Evolutionary conservation across 2,113 vertebrate species (phyloP).

Genomic region (Cyprinodon brontotheroides): DNA sequence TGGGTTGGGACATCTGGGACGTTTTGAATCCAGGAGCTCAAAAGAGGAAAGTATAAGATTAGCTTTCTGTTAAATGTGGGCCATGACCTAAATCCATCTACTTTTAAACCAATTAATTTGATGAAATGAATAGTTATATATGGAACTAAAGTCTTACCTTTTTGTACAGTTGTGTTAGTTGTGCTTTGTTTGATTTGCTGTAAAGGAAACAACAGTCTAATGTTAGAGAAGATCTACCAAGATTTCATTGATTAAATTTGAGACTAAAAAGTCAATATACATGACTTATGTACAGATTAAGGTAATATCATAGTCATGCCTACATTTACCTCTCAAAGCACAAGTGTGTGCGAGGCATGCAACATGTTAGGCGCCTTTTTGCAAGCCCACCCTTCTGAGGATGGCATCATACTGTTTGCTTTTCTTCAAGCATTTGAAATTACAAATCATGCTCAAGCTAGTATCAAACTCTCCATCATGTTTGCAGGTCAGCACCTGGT

Average conservation of each 20-base stretch:
- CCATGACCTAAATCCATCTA: slow-evolving; percentile 49
- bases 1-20: slow-evolving; percentile 53
- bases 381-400: slow-evolving; percentile 13
- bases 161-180: neutral
- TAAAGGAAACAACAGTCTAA: slow-evolving; percentile 20
- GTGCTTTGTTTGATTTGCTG: slow-evolving; percentile 21
- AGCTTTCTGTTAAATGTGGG: slow-evolving; percentile 57
- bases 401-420: slow-evolving; percentile 14
- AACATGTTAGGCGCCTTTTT: slow-evolving; percentile 12
- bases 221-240: neutral
- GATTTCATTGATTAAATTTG: neutral
- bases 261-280: neutral
- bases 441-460: slow-evolving; percentile 38
- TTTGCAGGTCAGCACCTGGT: slow-evolving; percentile 46
- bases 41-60: slow-evolving; percentile 74
- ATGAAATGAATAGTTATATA: slow-evolving; percentile 13
- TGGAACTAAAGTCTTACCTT: slow-evolving; percentile 35
- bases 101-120: slow-evolving; percentile 22
- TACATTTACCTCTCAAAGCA: neutral
- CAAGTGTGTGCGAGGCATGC: slow-evolving; percentile 20
- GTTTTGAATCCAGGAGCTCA: slow-evolving; percentile 55
- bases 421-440: slow-evolving; percentile 53
- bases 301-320: neutral
- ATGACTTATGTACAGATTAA: neutral
- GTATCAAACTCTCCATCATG: slow-evolving; percentile 23